phyloP scores from a whole-genome alignment of 2,888 invertebrate genomes.

The Drosophila neutralis region DNA sequence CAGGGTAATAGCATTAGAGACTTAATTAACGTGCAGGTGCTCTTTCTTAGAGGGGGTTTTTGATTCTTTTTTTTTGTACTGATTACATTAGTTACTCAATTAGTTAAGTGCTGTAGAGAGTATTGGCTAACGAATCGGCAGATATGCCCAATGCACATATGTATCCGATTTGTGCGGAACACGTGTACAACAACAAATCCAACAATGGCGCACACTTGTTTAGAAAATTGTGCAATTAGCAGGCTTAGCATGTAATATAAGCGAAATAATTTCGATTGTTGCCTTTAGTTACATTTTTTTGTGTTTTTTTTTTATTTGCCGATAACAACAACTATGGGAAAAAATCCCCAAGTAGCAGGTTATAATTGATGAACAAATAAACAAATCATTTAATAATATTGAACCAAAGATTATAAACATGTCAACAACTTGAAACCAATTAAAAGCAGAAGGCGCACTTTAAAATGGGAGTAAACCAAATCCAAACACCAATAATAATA shows the following conservation, averaged over 20 bases:
- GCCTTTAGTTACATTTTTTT: conserved; percentile 16
- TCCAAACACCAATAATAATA: neutral
- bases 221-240: conserved; percentile 44
- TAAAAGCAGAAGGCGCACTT: conserved; percentile 2
- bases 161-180: conserved; percentile 31
- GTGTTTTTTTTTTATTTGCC: conserved; percentile 7
- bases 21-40: conserved; percentile 15
- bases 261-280: conserved; percentile 40
- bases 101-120: neutral
- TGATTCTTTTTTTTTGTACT: conserved; percentile 18
- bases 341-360: conserved; percentile 40
- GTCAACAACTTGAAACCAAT: conserved; percentile 29
- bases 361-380: conserved; percentile 47
- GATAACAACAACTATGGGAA: conserved; percentile 32
- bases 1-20: conserved; percentile 15
- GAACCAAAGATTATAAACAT: conserved; percentile 55
- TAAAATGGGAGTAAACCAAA: neutral
- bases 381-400: conserved; percentile 60
- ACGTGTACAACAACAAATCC: conserved; percentile 13
- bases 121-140: conserved; percentile 12
- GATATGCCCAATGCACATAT: neutral
- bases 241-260: conserved; percentile 16
- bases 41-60: conserved; percentile 38
- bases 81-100: conserved; percentile 24
- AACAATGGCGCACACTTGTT: neutral